Percentiles rank a stretch among this genome's conserved stretches.
phyloP scores from a whole-genome alignment of 2,797 vertebrate genomes.

The Notolabrus celidotus region DNA sequence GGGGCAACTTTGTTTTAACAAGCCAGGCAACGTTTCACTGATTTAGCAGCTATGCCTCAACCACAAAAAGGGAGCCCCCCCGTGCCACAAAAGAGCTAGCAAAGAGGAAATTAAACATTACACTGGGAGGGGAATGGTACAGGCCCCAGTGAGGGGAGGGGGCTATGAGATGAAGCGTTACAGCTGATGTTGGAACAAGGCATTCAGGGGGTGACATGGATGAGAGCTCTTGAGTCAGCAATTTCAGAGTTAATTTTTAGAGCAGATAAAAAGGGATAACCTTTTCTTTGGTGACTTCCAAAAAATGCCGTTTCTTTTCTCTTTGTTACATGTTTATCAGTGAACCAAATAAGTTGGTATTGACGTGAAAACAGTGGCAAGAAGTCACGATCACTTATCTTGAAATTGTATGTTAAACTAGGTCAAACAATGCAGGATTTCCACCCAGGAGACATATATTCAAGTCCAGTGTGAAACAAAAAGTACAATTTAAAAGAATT shows the following conservation, averaged over 20 bases:
- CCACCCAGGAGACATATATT: too few relatives aligned
- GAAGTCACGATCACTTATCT: slow-evolving; percentile 2
- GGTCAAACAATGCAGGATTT: too few relatives aligned
- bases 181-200: slow-evolving; percentile 50
- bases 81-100: slow-evolving; percentile 79
- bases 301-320: slow-evolving; percentile 64
- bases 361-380: not conserved
- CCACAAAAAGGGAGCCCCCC: slow-evolving; percentile 85
- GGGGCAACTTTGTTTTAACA: slow-evolving; percentile 89
- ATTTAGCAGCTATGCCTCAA: slow-evolving; percentile 80
- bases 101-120: slow-evolving; percentile 88
- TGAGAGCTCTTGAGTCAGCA: slow-evolving; percentile 48
- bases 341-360: slow-evolving; percentile 11
- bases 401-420: too few relatives aligned
- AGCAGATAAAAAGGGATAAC: slow-evolving; percentile 66
- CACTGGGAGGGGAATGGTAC: slow-evolving; percentile 80
- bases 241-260: slow-evolving; percentile 59
- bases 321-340: slow-evolving; percentile 19
- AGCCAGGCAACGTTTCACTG: slow-evolving; percentile 83
- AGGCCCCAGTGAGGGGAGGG: slow-evolving; percentile 50
- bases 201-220: slow-evolving; percentile 57
- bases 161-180: slow-evolving; percentile 29
- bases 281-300: slow-evolving; percentile 65
- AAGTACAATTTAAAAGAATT: too few relatives aligned
- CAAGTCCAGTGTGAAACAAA: too few relatives aligned